Evolutionary conservation across 2,797 vertebrate genomes (phyloP).

Genomic region (Paramormyrops hopkinsi): DNA sequence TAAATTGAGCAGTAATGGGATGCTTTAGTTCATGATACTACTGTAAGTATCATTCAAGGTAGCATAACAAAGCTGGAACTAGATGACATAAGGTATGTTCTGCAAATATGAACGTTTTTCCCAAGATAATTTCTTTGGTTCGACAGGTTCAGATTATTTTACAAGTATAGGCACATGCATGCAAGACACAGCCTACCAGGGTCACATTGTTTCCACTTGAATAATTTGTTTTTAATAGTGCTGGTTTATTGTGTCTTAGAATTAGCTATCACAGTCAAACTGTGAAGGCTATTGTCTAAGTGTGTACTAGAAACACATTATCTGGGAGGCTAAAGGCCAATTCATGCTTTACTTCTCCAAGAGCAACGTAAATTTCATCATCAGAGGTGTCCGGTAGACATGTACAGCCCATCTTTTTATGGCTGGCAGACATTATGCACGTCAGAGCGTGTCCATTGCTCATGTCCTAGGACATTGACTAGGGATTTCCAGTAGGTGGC

Average conservation of each 20-base stretch:
- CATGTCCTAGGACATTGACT: background rate
- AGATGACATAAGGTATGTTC: background rate
- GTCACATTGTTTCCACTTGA: background rate
- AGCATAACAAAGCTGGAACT: background rate
- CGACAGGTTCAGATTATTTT: background rate
- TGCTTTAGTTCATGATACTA: background rate
- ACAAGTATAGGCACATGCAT: background rate
- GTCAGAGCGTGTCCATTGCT: background rate
- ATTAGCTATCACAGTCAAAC: background rate
- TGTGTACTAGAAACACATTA: background rate
- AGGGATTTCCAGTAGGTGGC: background rate
- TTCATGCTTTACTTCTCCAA: background rate
- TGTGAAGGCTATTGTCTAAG: background rate
- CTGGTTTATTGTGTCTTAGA: background rate
- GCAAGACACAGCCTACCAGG: background rate
- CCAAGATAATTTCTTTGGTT: background rate
- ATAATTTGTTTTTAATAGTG: background rate
- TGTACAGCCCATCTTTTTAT: background rate
- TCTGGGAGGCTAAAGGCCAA: background rate
- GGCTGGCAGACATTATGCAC: background rate
- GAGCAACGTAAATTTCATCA: background rate
- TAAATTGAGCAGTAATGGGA: background rate
- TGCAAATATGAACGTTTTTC: background rate
- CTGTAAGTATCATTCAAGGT: background rate
- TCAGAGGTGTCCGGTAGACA: background rate